Base-by-base conservation (phyloP, 2,888 invertebrate genomes). In the Orthosia incerta region DNA sequence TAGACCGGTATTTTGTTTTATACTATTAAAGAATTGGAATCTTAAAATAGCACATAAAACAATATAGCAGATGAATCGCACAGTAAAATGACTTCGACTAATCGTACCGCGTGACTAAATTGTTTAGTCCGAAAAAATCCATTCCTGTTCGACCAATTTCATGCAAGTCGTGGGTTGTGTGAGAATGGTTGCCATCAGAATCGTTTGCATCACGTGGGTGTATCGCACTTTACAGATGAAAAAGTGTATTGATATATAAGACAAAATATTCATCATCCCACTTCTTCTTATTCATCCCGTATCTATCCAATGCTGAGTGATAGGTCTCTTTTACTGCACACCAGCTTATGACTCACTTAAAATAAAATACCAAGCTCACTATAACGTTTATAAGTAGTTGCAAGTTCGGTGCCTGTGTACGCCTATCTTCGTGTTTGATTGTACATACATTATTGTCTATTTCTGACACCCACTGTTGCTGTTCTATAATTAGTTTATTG, bases 391-490 rank as follows among this genome's bases (percentile, higher is more conserved):
- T 46, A 60, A 53, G 31, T 46, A 48, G 20, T 7, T 31, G 0
- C 15, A 48, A 56, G n/a, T 50, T 71, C 39, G 50, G 16, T 73
- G n/a, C 16, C 39, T 45, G 15, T 45, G 15, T 45, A 16, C 48
- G 15, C 2, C 5, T 26, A 73, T 56, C 15, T n/a, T 57, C 45
- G 57, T 51, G 26, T 31, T 7, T 31, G 50, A 51, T 16, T 69
- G 71, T 78, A 87, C 85, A 85, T 89, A 87, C 77, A 86, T 89
- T 85, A 85, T 82, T 80, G 72, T 88, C 87, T 90, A 90, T 90
- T 91, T 89, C 72, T 70, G 79, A 76, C 80, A 79, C 72, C 20
- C 20, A 74, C 76, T 85, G 84, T 86, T 82, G 79, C 83, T 82
- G 85, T 57, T 86, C 89, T 91, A 90, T 87, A 85, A 84, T 83